Evolutionary conservation across 64 coral and sea anemone genomes (phyloP), one percentile per base, ranked within the genome.

Genomic region (Dendrophyllia cribrosa): DNA sequence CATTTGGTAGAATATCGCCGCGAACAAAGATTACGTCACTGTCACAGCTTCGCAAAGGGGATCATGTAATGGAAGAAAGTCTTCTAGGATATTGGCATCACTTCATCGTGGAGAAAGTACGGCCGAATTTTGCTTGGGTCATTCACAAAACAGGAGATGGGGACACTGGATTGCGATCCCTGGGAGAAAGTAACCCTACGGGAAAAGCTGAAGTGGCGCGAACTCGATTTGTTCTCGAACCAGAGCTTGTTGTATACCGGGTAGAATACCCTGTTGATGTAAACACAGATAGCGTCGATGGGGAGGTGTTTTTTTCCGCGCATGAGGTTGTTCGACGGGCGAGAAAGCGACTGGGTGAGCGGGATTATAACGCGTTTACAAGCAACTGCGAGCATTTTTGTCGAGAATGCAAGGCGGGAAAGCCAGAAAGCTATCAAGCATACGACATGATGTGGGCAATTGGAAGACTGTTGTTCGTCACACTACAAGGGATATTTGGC

Each of bases 301-400:
- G 56, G 13, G 59, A 58, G 6, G 63, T 51, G 4, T 72, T 88
- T 43, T 93, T 73, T 64, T 83, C 97, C 26, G 14, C 78, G 11
- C 72, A 94, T 46, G 78, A 93, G 70, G 88, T 84, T 6, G 94
- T 99, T 19, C 68, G 88, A 65, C 67, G 88, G 24, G 97, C 97
- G 16, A 90, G 94, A 15, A 96, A 85, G 58, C 80, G 97, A 44
- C 20, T 96, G 5, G 97, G 97, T 34, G 97, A 99, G 46, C 66
- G 83, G 16, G 70, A 96, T 43, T 99, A 99, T 73, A 99, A 96
- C 58, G 94, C 90, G 9, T 87, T 99, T 3, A 91, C 92, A 7
- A 93, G 88, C 68, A 99, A 99, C 78, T 99, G 97, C 52, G 97
- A 99, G 20, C 97, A 99, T 66, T 99, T 99, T 72, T 96, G 94